Conservation (phyloP, 2,888 invertebrate genomes). For the Diarsia rubi region DNA sequence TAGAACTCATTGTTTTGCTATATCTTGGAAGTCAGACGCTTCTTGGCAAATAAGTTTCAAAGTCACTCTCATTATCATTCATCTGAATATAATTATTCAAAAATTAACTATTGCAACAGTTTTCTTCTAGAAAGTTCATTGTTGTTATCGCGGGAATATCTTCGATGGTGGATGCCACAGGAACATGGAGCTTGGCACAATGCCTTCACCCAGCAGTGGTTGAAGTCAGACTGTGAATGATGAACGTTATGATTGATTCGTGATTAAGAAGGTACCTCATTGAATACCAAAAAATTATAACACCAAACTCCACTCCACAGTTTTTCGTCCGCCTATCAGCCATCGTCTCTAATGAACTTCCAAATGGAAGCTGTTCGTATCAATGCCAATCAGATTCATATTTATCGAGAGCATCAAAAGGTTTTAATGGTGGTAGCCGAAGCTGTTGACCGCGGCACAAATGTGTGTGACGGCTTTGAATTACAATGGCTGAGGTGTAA, state of each 20-base stretch:
- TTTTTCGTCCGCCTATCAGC: constrained; percentile 71
- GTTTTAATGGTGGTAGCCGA: constrained; percentile 82
- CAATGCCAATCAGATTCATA: constrained; percentile 88
- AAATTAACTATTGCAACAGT: background rate
- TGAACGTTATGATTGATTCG: background rate
- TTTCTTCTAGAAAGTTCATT: background rate
- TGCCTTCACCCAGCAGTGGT: too few relatives aligned
- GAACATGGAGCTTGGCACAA: too few relatives aligned
- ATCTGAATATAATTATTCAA: background rate
- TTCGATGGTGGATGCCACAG: too few relatives aligned
- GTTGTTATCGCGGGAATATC: too few relatives aligned
- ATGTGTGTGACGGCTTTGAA: constrained; percentile 68
- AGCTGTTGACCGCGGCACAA: constrained; percentile 69
- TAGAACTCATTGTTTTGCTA: background rate
- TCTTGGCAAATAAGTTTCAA: background rate
- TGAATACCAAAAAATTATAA: background rate
- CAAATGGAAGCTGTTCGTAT: constrained; percentile 88
- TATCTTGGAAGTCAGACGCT: background rate
- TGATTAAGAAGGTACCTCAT: background rate
- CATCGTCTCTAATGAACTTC: constrained; percentile 87
- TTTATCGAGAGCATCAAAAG: constrained; percentile 86
- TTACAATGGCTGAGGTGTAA: constrained; percentile 75
- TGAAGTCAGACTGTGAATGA: too few relatives aligned
- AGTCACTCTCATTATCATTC: background rate
- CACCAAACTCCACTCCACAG: constrained; percentile 62